Percentiles rank a stretch among this genome's conserved stretches.
These are phyloP conservation scores for Macrobrachium nipponense DNA, from an alignment of 1,140 invertebrate genomes.

Conservation along the genomic window DNA sequence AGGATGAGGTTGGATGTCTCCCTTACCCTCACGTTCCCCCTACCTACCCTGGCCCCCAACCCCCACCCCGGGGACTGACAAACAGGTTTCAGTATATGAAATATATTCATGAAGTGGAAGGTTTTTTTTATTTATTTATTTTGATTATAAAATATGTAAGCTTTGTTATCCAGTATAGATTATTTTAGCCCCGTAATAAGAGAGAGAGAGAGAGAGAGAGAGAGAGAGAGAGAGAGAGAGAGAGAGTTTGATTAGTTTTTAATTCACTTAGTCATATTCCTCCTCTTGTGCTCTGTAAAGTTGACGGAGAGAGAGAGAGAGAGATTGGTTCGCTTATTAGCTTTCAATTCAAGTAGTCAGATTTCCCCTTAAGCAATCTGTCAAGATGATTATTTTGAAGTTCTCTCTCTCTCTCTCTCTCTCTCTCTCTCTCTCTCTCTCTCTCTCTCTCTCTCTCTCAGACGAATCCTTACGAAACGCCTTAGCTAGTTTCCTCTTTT, in stretches of 20 bases:
- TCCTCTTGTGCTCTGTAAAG: background rate
- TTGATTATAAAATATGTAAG: background rate
- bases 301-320: conserved; percentile 4
- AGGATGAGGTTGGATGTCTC: too few species aligned
- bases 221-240: conserved; percentile 23
- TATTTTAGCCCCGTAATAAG: too few species aligned
- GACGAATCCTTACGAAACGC: background rate
- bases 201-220: too few species aligned
- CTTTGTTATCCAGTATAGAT: too few species aligned
- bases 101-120: background rate
- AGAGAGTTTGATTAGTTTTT: background rate
- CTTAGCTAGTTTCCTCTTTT: background rate
- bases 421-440: background rate
- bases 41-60: too few species aligned
- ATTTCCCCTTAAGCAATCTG: too few species aligned
- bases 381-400: too few species aligned
- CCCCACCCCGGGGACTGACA: too few species aligned
- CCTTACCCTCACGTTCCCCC: too few species aligned
- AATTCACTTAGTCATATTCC: background rate
- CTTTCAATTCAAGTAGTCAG: too few species aligned
- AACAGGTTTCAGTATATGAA: too few species aligned
- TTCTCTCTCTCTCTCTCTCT: background rate
- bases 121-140: too few species aligned
- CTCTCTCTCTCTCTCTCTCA: background rate
- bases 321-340: background rate